These are phyloP conservation scores for Athene noctua DNA, from an alignment of 2,113 vertebrate species.

Conservation along the genomic window DNA sequence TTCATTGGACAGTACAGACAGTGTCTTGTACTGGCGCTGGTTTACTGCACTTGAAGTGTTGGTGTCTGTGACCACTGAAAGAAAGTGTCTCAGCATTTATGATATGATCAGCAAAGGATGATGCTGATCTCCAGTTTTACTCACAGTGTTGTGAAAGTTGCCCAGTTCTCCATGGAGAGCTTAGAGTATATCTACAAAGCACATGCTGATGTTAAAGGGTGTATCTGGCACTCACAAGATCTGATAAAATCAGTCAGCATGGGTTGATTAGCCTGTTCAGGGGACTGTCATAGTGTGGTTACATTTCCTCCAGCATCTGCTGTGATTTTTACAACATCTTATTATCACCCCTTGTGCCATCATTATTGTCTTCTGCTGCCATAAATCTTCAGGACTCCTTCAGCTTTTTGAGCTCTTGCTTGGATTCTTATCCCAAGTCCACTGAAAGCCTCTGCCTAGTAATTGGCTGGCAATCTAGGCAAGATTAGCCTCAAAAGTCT, in stretches of 20 bases:
- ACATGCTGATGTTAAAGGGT: background rate
- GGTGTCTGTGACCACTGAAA: background rate
- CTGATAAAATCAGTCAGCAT: background rate
- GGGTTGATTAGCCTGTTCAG: background rate
- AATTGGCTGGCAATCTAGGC: background rate
- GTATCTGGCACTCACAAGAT: background rate
- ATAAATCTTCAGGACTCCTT: background rate
- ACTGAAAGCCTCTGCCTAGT: background rate
- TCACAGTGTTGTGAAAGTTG: background rate
- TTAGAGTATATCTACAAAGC: background rate
- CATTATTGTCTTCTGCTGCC: background rate
- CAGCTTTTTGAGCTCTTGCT: background rate
- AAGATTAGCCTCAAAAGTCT: background rate
- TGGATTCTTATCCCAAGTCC: background rate
- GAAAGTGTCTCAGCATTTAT: background rate
- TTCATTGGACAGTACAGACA: background rate
- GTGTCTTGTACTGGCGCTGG: background rate
- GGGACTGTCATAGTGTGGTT: background rate
- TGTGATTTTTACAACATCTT: background rate
- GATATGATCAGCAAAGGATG: background rate
- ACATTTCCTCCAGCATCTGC: background rate
- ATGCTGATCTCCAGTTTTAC: background rate
- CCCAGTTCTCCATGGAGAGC: background rate
- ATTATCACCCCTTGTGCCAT: background rate
- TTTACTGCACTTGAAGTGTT: background rate